Conservation (phyloP, 2,113 vertebrate genomes). For the Polypterus senegalus region DNA sequence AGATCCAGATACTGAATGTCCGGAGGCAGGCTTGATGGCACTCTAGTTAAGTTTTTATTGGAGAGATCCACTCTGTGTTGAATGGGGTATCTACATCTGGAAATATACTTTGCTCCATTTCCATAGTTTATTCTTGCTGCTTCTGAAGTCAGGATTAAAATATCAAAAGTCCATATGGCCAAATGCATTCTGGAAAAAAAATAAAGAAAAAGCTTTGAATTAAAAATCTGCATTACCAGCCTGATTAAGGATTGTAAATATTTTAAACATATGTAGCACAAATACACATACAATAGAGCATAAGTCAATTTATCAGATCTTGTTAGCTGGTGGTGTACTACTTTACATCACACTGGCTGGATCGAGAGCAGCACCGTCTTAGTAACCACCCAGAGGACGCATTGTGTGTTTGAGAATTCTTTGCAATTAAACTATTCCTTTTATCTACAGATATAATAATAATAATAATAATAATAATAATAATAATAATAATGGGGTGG, state of each 20-base stretch:
- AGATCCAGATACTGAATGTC: conserved; percentile 11
- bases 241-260: too few relatives aligned
- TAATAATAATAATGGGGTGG: too few relatives aligned
- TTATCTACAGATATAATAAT: too few relatives aligned
- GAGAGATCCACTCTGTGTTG: conserved; percentile 5
- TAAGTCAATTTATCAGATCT: too few relatives aligned
- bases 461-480: too few relatives aligned
- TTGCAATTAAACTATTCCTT: too few relatives aligned
- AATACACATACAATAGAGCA: too few relatives aligned
- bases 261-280: too few relatives aligned
- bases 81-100: not conserved
- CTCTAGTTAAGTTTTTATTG: conserved; percentile 3
- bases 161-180: not conserved
- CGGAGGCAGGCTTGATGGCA: conserved; percentile 1
- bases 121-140: not conserved
- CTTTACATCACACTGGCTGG: too few relatives aligned
- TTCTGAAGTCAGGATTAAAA: not conserved
- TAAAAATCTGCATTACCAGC: not conserved
- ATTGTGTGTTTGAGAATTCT: too few relatives aligned
- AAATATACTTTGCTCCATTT: not conserved
- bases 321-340: too few relatives aligned
- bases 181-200: conserved; percentile 14
- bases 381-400: not conserved
- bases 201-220: not conserved
- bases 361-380: not conserved